Conservation (phyloP, 2,888 invertebrate genomes). For the Anaspis maculata region DNA sequence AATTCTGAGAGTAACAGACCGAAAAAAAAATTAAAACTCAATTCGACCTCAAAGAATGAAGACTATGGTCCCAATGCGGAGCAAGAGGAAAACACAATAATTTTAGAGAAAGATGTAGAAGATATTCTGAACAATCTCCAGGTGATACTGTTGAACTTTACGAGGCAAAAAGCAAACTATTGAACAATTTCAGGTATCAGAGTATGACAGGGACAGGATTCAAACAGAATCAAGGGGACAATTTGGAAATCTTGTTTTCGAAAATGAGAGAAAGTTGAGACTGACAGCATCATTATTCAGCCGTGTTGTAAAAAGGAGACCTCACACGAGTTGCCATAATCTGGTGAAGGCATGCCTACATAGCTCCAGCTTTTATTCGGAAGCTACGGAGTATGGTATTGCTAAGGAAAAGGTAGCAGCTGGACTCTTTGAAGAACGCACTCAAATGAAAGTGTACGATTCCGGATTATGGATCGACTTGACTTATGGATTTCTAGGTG, state of each 20-base stretch:
- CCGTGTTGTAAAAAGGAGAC: conserved; percentile 8
- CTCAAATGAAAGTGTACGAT: neutral
- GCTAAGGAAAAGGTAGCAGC: conserved; percentile 10
- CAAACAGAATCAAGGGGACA: conserved; percentile 7
- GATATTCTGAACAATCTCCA: no score
- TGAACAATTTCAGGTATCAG: neutral
- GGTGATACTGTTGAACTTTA: no score
- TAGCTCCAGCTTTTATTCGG: conserved; percentile 4
- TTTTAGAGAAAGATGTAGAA: no score
- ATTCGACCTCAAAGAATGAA: neutral
- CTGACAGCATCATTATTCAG: conserved; percentile 17
- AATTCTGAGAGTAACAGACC: neutral
- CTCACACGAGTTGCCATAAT: conserved; percentile 13
- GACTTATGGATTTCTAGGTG: conserved; percentile 1
- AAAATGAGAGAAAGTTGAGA: conserved; percentile 7
- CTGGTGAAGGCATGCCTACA: conserved; percentile 12
- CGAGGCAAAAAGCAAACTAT: no score
- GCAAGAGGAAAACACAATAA: neutral
- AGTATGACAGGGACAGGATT: conserved; percentile 3
- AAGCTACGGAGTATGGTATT: conserved; percentile 15
- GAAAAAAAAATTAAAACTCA: neutral
- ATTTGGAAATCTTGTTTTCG: conserved; percentile 12
- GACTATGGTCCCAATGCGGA: conserved; percentile 8
- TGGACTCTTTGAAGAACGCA: neutral
- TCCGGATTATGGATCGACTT: conserved; percentile 2